A percentile compares a stretch with the other conserved stretches of the same genome.
Conservation (phyloP, 2,113 vertebrate species). For the Megalops atlanticus region DNA sequence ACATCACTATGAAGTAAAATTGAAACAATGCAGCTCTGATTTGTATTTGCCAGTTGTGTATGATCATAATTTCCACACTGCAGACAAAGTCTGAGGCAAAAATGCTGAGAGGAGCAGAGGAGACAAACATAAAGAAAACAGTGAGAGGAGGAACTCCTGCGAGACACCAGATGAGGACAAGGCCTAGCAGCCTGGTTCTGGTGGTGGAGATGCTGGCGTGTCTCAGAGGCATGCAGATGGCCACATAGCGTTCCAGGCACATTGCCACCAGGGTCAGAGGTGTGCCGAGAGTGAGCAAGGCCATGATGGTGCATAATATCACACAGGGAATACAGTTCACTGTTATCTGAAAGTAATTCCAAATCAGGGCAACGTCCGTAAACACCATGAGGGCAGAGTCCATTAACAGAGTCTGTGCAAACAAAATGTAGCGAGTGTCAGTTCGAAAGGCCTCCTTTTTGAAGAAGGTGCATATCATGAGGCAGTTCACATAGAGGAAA, state of each 20-base stretch:
- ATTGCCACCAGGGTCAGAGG: not conserved
- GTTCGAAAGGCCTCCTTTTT: no score
- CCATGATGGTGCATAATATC: not conserved
- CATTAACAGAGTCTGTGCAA: no score
- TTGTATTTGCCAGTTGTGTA: no score
- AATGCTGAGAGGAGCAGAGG: not conserved
- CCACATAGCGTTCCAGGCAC: no score
- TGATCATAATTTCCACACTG: no score
- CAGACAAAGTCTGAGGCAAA: no score
- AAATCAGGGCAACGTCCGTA: not conserved
- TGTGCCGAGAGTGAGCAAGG: not conserved
- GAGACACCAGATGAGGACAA: constrained; percentile 9
- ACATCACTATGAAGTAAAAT: no score
- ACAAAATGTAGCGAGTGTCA: no score
- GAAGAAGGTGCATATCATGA: no score
- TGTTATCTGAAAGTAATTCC: not conserved
- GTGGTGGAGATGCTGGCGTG: constrained; percentile 9
- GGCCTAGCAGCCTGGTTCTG: not conserved
- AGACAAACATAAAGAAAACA: not conserved
- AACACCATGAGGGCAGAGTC: not conserved
- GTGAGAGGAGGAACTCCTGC: not conserved
- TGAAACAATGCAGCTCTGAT: no score
- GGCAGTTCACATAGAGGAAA: no score
- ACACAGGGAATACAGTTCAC: constrained; percentile 16
- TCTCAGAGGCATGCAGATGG: constrained; percentile 23